Conservation (phyloP, 2,888 invertebrate species). For the Agapostemon virescens region DNA sequence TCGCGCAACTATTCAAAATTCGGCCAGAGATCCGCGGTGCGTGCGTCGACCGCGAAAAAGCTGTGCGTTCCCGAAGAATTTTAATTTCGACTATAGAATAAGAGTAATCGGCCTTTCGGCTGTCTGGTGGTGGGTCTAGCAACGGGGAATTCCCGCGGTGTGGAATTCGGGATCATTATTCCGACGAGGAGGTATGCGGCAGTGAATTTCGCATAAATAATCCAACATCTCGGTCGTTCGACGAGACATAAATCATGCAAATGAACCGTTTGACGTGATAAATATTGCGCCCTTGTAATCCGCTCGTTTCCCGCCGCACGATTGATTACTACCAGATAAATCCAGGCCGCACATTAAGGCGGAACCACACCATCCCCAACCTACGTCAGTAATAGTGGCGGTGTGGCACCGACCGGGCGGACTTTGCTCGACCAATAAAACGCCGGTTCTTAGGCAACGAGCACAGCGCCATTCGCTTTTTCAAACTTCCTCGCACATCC, state of each 20-base stretch:
- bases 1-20: no score
- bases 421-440: constrained; percentile 76
- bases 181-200: constrained; percentile 35
- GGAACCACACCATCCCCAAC: constrained; percentile 53
- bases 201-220: constrained; percentile 69
- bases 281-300: constrained; percentile 75
- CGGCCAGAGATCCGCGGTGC: background rate
- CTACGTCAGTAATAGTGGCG: constrained; percentile 41
- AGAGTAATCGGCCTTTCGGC: background rate
- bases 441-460: constrained; percentile 72
- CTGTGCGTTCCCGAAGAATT: background rate
- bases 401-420: constrained; percentile 54
- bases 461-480: constrained; percentile 73
- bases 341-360: constrained; percentile 78
- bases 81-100: constrained; percentile 24
- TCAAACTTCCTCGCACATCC: constrained; percentile 73
- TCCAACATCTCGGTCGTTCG: constrained; percentile 70
- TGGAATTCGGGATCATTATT: constrained; percentile 60
- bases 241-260: constrained; percentile 77
- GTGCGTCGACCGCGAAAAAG: background rate
- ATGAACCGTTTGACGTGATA: constrained; percentile 79
- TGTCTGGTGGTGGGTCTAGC: constrained; percentile 25
- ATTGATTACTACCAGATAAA: constrained; percentile 79
- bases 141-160: constrained; percentile 51
- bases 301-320: constrained; percentile 70